Percentiles rank a stretch among this genome's conserved stretches.
Evolutionary conservation across 2,888 invertebrate species (phyloP).

Genomic region (Aphelenchoides bicaudatus): DNA sequence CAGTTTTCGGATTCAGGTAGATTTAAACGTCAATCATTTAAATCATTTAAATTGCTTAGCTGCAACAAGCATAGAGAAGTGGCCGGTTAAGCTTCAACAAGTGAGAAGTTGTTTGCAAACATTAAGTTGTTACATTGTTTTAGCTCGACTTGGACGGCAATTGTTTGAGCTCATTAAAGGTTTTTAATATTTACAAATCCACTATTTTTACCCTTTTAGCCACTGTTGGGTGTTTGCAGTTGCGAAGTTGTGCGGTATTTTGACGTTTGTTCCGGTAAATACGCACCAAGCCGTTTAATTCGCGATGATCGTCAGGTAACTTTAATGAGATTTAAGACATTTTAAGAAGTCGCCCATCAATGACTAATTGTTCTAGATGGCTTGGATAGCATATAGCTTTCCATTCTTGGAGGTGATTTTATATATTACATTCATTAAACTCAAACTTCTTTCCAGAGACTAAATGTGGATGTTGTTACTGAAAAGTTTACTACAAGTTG

Average conservation of each 20-base stretch:
- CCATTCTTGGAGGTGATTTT: constrained; percentile 36
- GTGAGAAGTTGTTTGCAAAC: too few relatives aligned
- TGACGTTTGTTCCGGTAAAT: constrained; percentile 20
- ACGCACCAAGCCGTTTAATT: constrained; percentile 2
- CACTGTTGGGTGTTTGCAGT: constrained; percentile 34
- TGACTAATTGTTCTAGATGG: too few relatives aligned
- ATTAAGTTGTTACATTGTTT: too few relatives aligned
- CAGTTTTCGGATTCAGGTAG: constrained; percentile 40
- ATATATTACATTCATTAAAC: too few relatives aligned
- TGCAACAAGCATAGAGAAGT: constrained; percentile 31
- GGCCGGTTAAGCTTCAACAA: constrained; percentile 47
- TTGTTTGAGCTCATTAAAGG: constrained; percentile 35
- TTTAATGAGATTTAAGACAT: too few relatives aligned
- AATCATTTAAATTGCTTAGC: constrained; percentile 20
- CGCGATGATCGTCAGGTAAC: constrained; percentile 26
- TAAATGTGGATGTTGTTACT: constrained; percentile 26
- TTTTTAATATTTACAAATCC: constrained; percentile 14
- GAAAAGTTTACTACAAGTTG: constrained; percentile 29
- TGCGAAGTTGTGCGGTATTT: constrained; percentile 40
- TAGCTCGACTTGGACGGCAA: constrained; percentile 43
- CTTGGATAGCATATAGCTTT: constrained; percentile 48
- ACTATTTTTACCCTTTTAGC: constrained; percentile 22
- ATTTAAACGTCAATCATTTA: constrained; percentile 6
- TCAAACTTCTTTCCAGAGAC: too few relatives aligned
- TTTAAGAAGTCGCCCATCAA: too few relatives aligned